Evolutionary conservation across 2,113 vertebrate species (phyloP), one percentile per base, ranked within the genome.

Genomic region (Alouatta palliata): DNA sequence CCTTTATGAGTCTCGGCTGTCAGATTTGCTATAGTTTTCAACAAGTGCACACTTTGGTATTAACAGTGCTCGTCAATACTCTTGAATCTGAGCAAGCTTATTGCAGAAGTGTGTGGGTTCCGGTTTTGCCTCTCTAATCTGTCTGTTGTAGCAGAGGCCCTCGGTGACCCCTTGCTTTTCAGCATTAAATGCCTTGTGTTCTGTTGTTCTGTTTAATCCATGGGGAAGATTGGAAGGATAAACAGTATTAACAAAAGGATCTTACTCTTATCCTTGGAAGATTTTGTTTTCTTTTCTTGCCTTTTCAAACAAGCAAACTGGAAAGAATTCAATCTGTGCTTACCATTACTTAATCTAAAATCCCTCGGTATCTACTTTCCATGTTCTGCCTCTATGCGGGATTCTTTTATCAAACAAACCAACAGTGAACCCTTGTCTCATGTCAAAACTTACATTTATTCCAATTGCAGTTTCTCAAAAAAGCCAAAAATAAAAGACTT

Each of bases 1-100:
- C 86, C 68, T 94, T 91, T 75, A 23, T 83, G 30, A 12, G 75
- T 79, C 87, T 95, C 3, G 0, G n/a, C 83, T 95, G 95, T 97
- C 96, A 95, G 89, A 80, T 96, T 86, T 95, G 86, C 58, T 47
- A 0, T 21, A 35, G 12, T 93, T 96, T 97, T 71, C 68, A 71
- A 81, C 23, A 79, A 70, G 90, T 43, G 52, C 43, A 52, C 68
- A 13, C 54, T 75, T 43, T 2, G 10, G 82, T 9, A 40, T 58
- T 83, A 76, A 58, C 81, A 89, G 56, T n/a, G 30, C 90, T 86
- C 5, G 52, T 91, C 73, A 20, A 2, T 80, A 68, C 58, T 91
- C 87, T 77, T 80, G 61, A 68, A 71, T 95, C 81, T 40, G 43
- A 84, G 32, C n/a, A 88, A 71, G 17, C 71, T 85, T 85, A 6